phyloP scores from a whole-genome alignment of 2,888 invertebrate genomes.

The Rhimphoctona megacephalus region DNA sequence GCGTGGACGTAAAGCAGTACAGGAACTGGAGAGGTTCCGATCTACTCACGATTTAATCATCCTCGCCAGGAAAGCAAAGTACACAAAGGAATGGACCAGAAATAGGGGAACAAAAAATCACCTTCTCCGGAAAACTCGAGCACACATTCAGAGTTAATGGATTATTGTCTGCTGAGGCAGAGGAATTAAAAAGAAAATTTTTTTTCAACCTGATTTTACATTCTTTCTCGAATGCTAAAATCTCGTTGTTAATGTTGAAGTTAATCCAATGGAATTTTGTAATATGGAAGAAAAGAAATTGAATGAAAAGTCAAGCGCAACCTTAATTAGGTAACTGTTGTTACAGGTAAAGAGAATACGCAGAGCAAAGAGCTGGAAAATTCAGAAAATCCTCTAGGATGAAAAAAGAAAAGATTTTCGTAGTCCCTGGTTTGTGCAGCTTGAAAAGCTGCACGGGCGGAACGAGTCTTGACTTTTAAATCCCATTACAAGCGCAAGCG shows the following conservation, averaged over 20 bases:
- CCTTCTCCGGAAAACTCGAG: slow-evolving; percentile 26
- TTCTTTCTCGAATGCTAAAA: not conserved
- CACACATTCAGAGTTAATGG: not conserved
- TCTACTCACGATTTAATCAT: slow-evolving; percentile 32
- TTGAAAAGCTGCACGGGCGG: slow-evolving; percentile 49
- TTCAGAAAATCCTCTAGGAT: slow-evolving; percentile 9
- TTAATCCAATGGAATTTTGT: not conserved
- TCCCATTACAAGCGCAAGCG: slow-evolving; percentile 47
- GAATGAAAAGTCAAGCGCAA: not conserved
- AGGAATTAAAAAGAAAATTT: too few relatives aligned
- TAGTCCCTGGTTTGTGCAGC: slow-evolving; percentile 15
- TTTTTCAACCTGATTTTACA: not conserved
- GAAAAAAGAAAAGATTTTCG: not conserved
- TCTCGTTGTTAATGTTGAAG: not conserved
- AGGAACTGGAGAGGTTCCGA: slow-evolving; percentile 29
- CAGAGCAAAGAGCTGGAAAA: slow-evolving; percentile 8
- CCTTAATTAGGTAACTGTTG: slow-evolving; percentile 18
- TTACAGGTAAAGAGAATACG: not conserved
- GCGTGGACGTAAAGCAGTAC: not conserved
- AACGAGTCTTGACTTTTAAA: slow-evolving; percentile 61
- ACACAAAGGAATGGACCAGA: slow-evolving; percentile 5
- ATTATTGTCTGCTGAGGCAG: not conserved
- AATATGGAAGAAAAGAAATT: not conserved
- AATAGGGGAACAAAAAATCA: slow-evolving; percentile 9
- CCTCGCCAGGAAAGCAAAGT: slow-evolving; percentile 15